Base-by-base conservation (phyloP, 2,888 invertebrate genomes). In the Phymatocera aterrima region DNA sequence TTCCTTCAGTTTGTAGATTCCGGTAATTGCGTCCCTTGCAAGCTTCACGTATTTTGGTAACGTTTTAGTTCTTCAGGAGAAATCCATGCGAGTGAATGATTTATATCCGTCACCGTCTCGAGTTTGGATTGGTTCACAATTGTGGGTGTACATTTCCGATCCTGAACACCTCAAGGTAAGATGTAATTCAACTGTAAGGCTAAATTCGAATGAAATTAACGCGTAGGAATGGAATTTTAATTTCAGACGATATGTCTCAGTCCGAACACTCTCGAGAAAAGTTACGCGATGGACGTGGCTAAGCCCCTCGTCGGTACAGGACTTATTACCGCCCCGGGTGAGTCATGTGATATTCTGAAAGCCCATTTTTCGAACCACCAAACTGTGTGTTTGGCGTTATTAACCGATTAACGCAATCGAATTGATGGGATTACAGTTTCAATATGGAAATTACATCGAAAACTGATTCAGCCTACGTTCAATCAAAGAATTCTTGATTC, bases 401-500 rank as follows among this genome's bases (percentile, higher is more conserved):
- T 21, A n/a, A 54, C 5, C n/a, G 21, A 54, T 12, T 61, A 1
- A 24, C 24, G 8, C 61, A 10, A 61, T 31, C 0, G 3, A 51
- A n/a, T 43, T 24, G 0, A 21, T 43, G 6, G 24, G 6, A 6
- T 78, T 88, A 83, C 88, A 91, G 94, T 93, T 61, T 88, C 90
- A 0, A 91, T 93, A 85, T 95, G 95, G 95, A 92, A 92, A 82
- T 83, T 87, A 0, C 92, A 94, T 78, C 90, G 95, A 3, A 93
- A 93, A 83, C 86, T 93, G 51, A 90, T 95, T 3, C 91, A 93
- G 18, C 94, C 94, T 0, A 92, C 94, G 18, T 95, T 95, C 86
- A 93, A 94, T 85, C 94, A 93, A 85, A 92, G 92, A 79, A 92
- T 94, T 79, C 88, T 95, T 43, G 92, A 94, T 79, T 92, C 93